Percentiles rank a stretch among this genome's conserved stretches.
Evolutionary conservation across 2,797 vertebrate species (phyloP).

Genomic region (Florisuga fusca): DNA sequence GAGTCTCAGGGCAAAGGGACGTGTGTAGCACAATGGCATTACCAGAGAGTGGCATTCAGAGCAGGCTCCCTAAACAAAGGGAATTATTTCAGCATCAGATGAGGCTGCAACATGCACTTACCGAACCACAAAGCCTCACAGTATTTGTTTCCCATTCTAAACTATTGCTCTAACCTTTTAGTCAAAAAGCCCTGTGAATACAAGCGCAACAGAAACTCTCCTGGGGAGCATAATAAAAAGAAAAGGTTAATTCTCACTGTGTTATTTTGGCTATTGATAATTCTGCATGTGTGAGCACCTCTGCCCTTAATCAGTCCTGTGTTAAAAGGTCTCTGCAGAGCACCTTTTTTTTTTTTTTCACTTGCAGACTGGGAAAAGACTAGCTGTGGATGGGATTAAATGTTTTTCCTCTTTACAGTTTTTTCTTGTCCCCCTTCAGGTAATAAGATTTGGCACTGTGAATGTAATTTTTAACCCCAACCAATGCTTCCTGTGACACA

Average conservation of each 20-base stretch:
- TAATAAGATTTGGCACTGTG: neutral
- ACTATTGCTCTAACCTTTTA: slow-evolving; percentile 6
- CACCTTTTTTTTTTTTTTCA: neutral
- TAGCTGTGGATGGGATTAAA: neutral
- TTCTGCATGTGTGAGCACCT: neutral
- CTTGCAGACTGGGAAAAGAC: neutral
- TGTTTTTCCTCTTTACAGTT: neutral
- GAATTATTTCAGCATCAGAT: neutral
- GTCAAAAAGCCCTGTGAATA: neutral
- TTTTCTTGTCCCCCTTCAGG: neutral
- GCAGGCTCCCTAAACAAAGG: neutral
- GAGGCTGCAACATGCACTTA: neutral
- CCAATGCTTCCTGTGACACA: neutral
- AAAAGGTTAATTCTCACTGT: neutral
- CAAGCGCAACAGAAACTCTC: neutral
- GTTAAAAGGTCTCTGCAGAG: neutral
- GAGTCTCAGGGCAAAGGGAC: neutral
- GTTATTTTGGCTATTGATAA: neutral
- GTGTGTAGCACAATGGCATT: neutral
- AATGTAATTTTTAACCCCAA: neutral
- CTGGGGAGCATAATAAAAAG: neutral
- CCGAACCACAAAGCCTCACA: neutral
- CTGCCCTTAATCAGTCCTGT: neutral
- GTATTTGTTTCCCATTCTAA: slow-evolving; percentile 9
- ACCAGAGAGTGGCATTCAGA: neutral